phyloP scores from a whole-genome alignment of 2,113 vertebrate species.

The Chrysemys picta region DNA sequence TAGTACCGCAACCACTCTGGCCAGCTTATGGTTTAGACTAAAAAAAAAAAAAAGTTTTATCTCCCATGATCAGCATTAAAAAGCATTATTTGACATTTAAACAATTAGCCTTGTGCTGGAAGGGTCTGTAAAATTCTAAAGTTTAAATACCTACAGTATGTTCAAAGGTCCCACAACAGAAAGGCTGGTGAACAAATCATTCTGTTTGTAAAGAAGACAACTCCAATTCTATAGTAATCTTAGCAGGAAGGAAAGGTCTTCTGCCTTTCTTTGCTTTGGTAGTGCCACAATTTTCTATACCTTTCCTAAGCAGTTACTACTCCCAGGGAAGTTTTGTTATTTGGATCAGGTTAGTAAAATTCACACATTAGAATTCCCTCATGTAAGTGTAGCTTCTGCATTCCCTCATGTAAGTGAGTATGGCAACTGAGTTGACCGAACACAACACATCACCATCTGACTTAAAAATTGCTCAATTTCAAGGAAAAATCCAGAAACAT shows the following conservation, averaged over 20 bases:
- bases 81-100: conserved; percentile 37
- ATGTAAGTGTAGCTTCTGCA: not conserved
- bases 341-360: not conserved
- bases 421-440: not conserved
- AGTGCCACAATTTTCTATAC: conserved; percentile 3
- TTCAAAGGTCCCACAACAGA: conserved; percentile 68
- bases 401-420: not conserved
- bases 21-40: not conserved
- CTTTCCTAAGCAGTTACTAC: not conserved
- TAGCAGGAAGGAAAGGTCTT: conserved; percentile 35
- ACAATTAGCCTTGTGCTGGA: not conserved
- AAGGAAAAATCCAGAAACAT: not conserved
- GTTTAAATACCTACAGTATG: conserved; percentile 45
- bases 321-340: conserved; percentile 32
- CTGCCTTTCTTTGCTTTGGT: not conserved
- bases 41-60: conserved; percentile 33
- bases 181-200: conserved; percentile 22
- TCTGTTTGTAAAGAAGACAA: conserved; percentile 54
- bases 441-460: not conserved
- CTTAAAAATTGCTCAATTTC: not conserved
- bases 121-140: conserved; percentile 55
- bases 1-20: conserved; percentile 30
- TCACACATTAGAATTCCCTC: not conserved
- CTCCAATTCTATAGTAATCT: conserved; percentile 35
- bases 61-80: conserved; percentile 36